A percentile compares a stretch with the other conserved stretches of the same genome.
Evolutionary conservation across 2,113 vertebrate genomes (phyloP).

Genomic region (Leptobrachium ailaonicum): DNA sequence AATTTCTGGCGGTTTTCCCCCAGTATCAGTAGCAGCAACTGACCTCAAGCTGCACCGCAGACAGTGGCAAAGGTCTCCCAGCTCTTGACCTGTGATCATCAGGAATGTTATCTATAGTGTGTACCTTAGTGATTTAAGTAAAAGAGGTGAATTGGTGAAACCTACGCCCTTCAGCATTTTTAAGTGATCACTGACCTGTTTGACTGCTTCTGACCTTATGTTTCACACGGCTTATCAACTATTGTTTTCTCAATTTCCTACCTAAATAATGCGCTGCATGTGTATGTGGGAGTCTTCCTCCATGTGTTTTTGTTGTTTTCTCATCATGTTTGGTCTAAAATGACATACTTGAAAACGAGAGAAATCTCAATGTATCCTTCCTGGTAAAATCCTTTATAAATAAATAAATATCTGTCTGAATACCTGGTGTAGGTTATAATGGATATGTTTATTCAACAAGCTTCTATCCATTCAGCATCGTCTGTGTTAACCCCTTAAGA

Average conservation of each 20-base stretch:
- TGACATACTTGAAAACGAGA: no score
- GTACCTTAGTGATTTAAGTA: slow-evolving; percentile 61
- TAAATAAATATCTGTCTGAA: no score
- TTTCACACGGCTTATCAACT: slow-evolving; percentile 37
- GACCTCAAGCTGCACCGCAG: slow-evolving; percentile 60
- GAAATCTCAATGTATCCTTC: no score
- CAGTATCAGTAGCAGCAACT: slow-evolving; percentile 52
- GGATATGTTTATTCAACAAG: no score
- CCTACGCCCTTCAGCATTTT: slow-evolving; percentile 59
- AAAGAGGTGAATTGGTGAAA: slow-evolving; percentile 67
- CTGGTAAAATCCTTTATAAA: no score
- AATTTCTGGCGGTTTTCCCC: slow-evolving; percentile 43
- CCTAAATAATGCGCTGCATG: slow-evolving; percentile 3
- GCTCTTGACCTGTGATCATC: slow-evolving; percentile 60
- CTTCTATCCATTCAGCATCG: no score
- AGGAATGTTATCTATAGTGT: slow-evolving; percentile 62
- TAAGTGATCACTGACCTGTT: slow-evolving; percentile 61
- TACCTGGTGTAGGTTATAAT: no score
- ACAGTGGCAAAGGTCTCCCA: slow-evolving; percentile 56
- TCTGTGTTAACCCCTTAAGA: no score
- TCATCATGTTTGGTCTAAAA: neutral
- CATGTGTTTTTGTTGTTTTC: slow-evolving; percentile 18
- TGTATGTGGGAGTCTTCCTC: neutral
- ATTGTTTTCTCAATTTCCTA: slow-evolving; percentile 51
- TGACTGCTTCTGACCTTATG: slow-evolving; percentile 56